Conservation (phyloP, 2,797 vertebrate species). For the Dromococcyx pavoninus region DNA sequence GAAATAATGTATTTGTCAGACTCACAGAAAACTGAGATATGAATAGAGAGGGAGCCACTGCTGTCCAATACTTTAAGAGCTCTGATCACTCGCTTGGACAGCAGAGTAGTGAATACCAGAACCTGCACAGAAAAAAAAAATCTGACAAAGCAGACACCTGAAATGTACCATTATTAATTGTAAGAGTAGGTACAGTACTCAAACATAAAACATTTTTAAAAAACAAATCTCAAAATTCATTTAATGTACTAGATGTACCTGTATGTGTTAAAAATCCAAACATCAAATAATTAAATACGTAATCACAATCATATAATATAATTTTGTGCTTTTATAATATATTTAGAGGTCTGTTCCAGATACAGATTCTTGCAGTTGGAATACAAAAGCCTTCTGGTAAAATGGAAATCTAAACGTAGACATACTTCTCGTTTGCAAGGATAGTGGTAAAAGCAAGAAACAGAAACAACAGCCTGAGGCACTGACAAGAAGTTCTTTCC, state of each 20-base stretch:
- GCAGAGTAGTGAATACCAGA: background rate
- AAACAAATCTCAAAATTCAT: background rate
- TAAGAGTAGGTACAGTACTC: background rate
- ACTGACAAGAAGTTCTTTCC: background rate
- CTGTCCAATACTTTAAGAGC: background rate
- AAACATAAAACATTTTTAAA: background rate
- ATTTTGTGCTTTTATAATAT: background rate
- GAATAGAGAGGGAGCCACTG: background rate
- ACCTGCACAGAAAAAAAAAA: background rate
- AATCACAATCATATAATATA: background rate
- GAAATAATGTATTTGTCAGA: background rate
- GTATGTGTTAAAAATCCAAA: background rate
- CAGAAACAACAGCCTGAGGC: constrained; percentile 44
- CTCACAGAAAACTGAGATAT: background rate
- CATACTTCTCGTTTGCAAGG: constrained; percentile 7
- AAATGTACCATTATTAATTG: background rate
- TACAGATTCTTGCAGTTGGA: background rate
- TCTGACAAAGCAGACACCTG: background rate
- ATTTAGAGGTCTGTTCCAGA: background rate
- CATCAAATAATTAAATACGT: background rate
- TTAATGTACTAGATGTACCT: background rate
- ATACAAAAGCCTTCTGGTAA: background rate
- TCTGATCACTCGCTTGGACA: background rate
- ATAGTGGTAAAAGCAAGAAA: constrained; percentile 18
- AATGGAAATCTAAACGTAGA: background rate